Evolutionary conservation across 2,797 vertebrate species (phyloP).

Genomic region (Distichodus sexfasciatus): DNA sequence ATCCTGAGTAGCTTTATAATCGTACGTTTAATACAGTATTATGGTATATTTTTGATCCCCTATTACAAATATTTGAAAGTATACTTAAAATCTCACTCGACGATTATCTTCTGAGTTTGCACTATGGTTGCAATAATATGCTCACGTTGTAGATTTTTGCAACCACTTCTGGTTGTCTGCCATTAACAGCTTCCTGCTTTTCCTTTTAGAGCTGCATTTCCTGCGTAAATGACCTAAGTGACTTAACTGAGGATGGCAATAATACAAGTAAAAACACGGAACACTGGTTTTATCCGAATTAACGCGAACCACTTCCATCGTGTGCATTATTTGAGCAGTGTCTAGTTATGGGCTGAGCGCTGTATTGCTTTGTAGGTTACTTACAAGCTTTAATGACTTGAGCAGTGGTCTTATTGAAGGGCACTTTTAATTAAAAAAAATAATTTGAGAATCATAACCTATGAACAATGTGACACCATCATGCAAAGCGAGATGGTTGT

Average conservation of each 20-base stretch:
- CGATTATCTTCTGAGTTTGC: too few species aligned
- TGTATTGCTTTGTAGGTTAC: not conserved
- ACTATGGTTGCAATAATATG: conserved; percentile 39
- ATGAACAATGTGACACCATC: not conserved
- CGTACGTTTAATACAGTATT: conserved; percentile 54
- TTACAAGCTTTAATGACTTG: conserved; percentile 4
- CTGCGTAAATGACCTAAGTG: conserved; percentile 69
- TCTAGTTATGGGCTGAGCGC: conserved; percentile 19
- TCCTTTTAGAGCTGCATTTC: conserved; percentile 46
- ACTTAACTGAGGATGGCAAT: conserved; percentile 58
- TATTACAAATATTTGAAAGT: too few species aligned
- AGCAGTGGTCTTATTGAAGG: not conserved
- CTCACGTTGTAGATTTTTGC: conserved; percentile 48
- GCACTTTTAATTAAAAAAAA: not conserved
- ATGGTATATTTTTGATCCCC: conserved; percentile 50
- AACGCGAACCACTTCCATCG: conserved; percentile 25
- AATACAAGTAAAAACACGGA: conserved; percentile 15
- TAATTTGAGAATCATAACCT: too few species aligned
- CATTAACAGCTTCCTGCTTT: conserved; percentile 43
- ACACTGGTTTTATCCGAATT: conserved; percentile 10
- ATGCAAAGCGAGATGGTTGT: not conserved
- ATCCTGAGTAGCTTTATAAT: conserved; percentile 53
- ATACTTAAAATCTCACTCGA: too few species aligned
- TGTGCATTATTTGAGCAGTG: conserved; percentile 28
- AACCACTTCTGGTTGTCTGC: conserved; percentile 20